phyloP scores from a whole-genome alignment of 2,113 vertebrate species.

The Argyrosomus japonicus region DNA sequence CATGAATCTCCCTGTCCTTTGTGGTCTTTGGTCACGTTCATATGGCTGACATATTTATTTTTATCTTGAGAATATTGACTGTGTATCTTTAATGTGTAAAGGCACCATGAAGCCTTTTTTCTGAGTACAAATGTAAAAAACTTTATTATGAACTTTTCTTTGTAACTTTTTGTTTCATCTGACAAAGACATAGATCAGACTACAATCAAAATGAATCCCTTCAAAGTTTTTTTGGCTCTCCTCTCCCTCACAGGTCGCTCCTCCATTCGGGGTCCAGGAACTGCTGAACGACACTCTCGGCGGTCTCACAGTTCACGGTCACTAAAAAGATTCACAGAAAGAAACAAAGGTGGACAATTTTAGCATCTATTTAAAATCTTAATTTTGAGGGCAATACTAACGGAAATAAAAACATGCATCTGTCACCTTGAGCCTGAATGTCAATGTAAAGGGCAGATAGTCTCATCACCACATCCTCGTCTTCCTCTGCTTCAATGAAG shows the following conservation, averaged over 20 bases:
- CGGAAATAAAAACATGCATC: rapidly evolving
- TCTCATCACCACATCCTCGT: slow-evolving; percentile 12
- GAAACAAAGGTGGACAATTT: neutral
- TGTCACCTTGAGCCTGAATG: slow-evolving; percentile 69
- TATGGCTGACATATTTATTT: neutral
- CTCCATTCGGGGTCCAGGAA: slow-evolving; percentile 81
- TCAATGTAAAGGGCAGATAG: slow-evolving; percentile 63
- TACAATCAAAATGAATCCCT: neutral
- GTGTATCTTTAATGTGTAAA: neutral
- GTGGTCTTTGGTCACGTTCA: slow-evolving; percentile 9
- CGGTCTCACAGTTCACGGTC: slow-evolving; percentile 32
- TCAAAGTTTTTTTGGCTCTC: neutral
- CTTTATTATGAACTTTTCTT: too few relatives aligned
- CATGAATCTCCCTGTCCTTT: neutral
- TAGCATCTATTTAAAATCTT: neutral
- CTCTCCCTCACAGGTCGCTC: slow-evolving; percentile 72
- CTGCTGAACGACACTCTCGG: slow-evolving; percentile 71
- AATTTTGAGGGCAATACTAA: neutral
- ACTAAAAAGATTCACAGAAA: slow-evolving; percentile 21
- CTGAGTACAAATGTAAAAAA: neutral
- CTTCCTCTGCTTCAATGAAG: slow-evolving; percentile 53
- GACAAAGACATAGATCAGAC: neutral
- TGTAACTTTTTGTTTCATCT: neutral
- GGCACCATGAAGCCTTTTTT: neutral
- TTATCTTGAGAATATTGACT: neutral